Conservation (phyloP, 2,113 vertebrate genomes). For the Halcyon malimbica region DNA sequence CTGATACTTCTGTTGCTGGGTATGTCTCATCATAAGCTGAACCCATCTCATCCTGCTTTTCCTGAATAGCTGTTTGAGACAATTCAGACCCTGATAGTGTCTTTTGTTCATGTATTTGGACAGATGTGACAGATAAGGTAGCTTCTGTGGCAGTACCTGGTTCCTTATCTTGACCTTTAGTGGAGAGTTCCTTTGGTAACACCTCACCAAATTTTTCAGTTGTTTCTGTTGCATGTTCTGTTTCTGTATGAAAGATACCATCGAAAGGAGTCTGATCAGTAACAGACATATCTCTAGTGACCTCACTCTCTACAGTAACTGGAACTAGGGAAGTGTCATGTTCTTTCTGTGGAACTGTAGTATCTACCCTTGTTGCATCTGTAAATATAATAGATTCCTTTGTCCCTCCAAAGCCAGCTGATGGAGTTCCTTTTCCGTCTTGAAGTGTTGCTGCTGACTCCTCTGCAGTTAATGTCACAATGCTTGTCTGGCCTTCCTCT, state of each 20-base stretch:
- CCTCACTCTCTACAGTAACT: conserved; percentile 42
- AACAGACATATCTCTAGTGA: conserved; percentile 16
- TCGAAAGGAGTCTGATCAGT: conserved; percentile 43
- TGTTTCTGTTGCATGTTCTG: background rate
- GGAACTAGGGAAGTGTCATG: conserved; percentile 29
- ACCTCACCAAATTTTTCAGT: background rate
- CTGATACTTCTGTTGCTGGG: conserved; percentile 5
- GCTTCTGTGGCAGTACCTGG: background rate
- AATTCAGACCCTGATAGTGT: background rate
- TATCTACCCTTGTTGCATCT: conserved; percentile 20
- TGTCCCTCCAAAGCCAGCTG: conserved; percentile 49
- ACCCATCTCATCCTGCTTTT: conserved; percentile 21
- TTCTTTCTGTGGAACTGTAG: conserved; percentile 48
- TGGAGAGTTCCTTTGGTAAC: conserved; percentile 3
- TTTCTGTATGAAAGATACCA: conserved; percentile 37
- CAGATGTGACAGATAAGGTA: background rate
- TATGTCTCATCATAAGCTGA: conserved; percentile 50
- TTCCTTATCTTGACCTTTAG: background rate
- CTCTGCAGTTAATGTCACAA: background rate
- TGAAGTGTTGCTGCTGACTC: background rate
- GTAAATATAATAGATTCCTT: background rate
- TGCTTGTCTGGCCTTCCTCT: background rate
- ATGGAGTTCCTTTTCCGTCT: conserved; percentile 54
- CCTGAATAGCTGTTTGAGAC: background rate
- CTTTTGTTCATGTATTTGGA: background rate